A percentile compares a stretch with the other conserved stretches of the same genome.
Evolutionary conservation across 1,140 invertebrate species (phyloP).

Genomic region (Wasmannia auropunctata): DNA sequence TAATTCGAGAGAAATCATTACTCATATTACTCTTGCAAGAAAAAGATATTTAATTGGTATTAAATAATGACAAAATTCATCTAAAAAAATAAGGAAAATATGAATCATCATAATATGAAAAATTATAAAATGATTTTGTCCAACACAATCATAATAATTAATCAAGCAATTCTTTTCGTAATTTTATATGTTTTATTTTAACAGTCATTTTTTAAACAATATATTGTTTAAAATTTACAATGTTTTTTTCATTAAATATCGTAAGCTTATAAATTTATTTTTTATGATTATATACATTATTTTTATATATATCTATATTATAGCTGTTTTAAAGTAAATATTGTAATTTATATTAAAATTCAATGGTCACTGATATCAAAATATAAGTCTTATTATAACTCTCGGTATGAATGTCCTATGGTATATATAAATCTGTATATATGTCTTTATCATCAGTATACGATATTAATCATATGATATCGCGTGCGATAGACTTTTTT

Average conservation of each 20-base stretch:
- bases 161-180: not conserved
- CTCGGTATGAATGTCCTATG: not conserved
- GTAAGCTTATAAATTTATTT: not conserved
- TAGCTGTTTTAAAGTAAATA: not conserved
- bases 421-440: not conserved
- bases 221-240: no score
- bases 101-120: not conserved
- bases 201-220: not conserved
- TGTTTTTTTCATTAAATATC: not conserved
- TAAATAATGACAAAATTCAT: not conserved
- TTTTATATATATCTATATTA: not conserved
- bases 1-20: not conserved
- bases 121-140: slow-evolving; percentile 3
- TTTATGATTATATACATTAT: not conserved
- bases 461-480: not conserved
- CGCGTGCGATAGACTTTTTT: not conserved
- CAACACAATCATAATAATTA: not conserved
- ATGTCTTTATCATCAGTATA: not conserved
- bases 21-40: not conserved
- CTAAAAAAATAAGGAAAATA: not conserved
- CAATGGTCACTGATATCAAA: not conserved
- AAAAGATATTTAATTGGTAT: not conserved
- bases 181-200: not conserved
- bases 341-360: not conserved
- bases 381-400: not conserved